A percentile compares a stretch with the other conserved stretches of the same genome.
These are phyloP conservation scores for Dryocosmus kuriphilus DNA, from an alignment of 2,888 invertebrate genomes.

Conservation along the genomic window DNA sequence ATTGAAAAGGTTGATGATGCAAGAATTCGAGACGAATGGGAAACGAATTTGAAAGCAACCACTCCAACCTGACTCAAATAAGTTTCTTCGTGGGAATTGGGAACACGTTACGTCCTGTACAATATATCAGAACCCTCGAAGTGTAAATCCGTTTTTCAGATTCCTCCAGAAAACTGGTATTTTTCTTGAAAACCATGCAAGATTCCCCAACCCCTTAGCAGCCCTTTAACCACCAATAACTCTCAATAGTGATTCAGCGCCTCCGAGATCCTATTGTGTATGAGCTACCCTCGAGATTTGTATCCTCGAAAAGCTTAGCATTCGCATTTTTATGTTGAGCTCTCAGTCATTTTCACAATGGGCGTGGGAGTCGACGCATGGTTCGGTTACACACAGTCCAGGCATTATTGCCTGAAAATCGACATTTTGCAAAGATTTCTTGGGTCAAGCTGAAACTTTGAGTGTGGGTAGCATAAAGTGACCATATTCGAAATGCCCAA, in stretches of 20 bases:
- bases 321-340: conserved; percentile 70
- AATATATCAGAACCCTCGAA: conserved; percentile 40
- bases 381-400: conserved; percentile 67
- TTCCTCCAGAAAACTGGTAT: conserved; percentile 53
- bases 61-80: conserved; percentile 51
- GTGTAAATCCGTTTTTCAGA: conserved; percentile 48
- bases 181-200: conserved; percentile 51
- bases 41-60: conserved; percentile 24
- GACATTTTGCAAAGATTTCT: no score
- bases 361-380: conserved; percentile 74
- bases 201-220: conserved; percentile 62
- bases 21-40: conserved; percentile 8
- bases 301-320: conserved; percentile 60
- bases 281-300: conserved; percentile 55
- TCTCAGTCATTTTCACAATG: conserved; percentile 69
- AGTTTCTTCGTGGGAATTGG: conserved; percentile 64
- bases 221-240: conserved; percentile 71
- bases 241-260: conserved; percentile 65
- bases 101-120: conserved; percentile 58
- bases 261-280: conserved; percentile 60
- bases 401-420: no score
- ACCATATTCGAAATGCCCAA: no score
- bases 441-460: no score
- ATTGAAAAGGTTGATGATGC: conserved; percentile 10
- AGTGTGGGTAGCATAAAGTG: no score